A percentile compares a stretch with the other conserved stretches of the same genome.
Evolutionary conservation across 2,113 vertebrate species (phyloP).

Genomic region (Petroica traversi): DNA sequence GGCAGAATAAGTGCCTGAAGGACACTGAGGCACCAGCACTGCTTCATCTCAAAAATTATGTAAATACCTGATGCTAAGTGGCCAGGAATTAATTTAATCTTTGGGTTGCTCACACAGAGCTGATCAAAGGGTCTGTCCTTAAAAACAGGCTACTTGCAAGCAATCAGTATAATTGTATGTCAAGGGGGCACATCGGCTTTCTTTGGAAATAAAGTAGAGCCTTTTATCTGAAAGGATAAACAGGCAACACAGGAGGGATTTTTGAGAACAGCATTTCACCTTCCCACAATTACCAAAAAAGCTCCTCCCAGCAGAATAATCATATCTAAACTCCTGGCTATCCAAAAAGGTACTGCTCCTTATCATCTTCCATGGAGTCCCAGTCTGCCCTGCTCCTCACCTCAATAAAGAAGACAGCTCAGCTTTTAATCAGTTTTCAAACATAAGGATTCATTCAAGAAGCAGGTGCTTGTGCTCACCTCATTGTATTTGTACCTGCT

Average conservation of each 20-base stretch:
- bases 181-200: background rate
- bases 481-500: background rate
- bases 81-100: background rate
- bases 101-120: background rate
- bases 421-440: background rate
- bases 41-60: background rate
- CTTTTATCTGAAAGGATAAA: background rate
- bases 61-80: background rate
- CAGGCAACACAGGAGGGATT: background rate
- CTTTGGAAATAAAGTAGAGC: background rate
- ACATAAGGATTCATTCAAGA: background rate
- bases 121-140: background rate
- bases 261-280: background rate
- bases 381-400: background rate
- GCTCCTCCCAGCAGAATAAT: background rate
- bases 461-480: background rate
- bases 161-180: background rate
- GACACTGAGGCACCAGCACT: background rate
- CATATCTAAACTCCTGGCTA: background rate
- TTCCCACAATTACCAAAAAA: background rate
- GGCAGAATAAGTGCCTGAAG: background rate
- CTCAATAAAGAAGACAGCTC: background rate
- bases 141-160: background rate
- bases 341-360: background rate
- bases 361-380: background rate